A percentile compares a stretch with the other conserved stretches of the same genome.
Conservation (phyloP, 2,113 vertebrate genomes). For the Microcebus tavaratra region DNA sequence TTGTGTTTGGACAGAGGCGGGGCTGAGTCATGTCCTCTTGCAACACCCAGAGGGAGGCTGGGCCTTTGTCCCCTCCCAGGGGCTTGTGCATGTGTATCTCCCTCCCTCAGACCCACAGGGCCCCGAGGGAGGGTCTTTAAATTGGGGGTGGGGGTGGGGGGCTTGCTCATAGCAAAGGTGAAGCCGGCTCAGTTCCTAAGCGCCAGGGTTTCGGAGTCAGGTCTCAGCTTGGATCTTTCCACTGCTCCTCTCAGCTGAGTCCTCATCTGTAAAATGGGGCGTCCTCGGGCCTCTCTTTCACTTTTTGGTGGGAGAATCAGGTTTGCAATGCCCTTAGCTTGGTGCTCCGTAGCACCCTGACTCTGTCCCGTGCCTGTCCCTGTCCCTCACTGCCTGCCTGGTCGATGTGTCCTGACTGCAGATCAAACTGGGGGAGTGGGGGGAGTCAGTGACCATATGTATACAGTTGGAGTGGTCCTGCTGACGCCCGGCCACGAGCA, state of each 20-base stretch:
- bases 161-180: neutral
- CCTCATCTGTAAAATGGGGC: neutral
- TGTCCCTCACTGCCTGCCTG: neutral
- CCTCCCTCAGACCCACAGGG: too few relatives aligned
- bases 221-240: neutral
- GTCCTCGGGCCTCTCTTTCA: neutral
- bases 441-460: neutral
- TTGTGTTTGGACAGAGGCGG: neutral
- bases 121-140: neutral
- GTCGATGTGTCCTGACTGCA: rapidly evolving
- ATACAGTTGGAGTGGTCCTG: neutral
- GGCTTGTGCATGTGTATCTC: neutral
- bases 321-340: neutral
- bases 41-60: neutral
- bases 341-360: too few relatives aligned
- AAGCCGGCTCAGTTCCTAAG: neutral
- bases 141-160: neutral
- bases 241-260: neutral
- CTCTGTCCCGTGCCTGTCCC: neutral
- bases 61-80: neutral
- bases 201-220: neutral
- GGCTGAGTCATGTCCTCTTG: neutral
- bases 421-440: neutral
- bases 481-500: rapidly evolving
- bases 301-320: neutral